Base-by-base conservation (phyloP, 2,888 invertebrate species). In the Sepiola atlantica region DNA sequence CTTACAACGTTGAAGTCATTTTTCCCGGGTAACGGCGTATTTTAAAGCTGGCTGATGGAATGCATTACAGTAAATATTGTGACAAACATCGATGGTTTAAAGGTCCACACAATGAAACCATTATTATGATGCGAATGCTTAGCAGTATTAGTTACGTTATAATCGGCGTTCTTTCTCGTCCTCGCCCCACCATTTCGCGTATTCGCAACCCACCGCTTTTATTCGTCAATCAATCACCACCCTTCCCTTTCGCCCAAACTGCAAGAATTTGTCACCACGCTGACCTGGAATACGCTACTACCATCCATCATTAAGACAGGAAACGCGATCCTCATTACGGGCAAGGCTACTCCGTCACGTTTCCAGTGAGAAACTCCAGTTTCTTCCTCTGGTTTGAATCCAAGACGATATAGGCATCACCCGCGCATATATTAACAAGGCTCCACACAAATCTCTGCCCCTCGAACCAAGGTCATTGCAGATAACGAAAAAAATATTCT, bases 151-250 rank as follows among this genome's bases (percentile, higher is more conserved):
- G 18, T 16, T 4, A 3, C 77, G 24, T n/a, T 77, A 77, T 77
- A 14, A 32, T 32, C n/a, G 4, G 77, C 4, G 0, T 1, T 16
- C 77, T 77, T 77, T 77, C 77, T 14, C n/a, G n/a, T 12, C 10
- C 16, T 3, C 24, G 8, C 16, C n/a, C 14, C 16, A 12, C 24
- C 24, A n/a, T 77, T 77, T 77, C 77, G 16, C n/a, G n/a, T 20
- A 10, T 0, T 14, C 24, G 21, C 16, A n/a, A 4, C 0, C 77
- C 77, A 14, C 16, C 16, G 3, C 10, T 0, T 4, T n/a, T 1
- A n/a, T n/a, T 32, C 14, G n/a, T 16, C 77, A 1, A 77, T 77
- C 77, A 77, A 77, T 77, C 77, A 77, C 77, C n/a, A n/a, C n/a
- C 77, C n/a, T 77, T 32, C 8, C 77, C n/a, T n/a, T 12, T n/a